A percentile compares a stretch with the other conserved stretches of the same genome.
phyloP scores from a whole-genome alignment of 2,797 vertebrate genomes.

The Stomatorhinus walkeri region DNA sequence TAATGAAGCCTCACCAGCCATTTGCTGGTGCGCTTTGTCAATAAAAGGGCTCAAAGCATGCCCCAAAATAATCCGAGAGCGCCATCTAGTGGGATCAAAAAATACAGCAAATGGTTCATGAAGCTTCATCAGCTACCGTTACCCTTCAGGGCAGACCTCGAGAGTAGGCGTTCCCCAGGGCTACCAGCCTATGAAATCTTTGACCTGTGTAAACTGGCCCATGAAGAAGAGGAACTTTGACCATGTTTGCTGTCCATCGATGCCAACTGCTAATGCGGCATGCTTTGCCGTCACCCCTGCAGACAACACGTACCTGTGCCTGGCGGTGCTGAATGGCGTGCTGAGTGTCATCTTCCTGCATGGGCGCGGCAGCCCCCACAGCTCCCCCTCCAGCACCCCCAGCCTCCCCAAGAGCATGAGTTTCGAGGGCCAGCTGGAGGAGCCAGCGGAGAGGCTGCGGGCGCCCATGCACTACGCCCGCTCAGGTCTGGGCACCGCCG shows the following conservation, averaged over 20 bases:
- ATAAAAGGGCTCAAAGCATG: neutral
- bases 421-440: conserved; percentile 78
- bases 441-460: conserved; percentile 74
- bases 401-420: conserved; percentile 91
- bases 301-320: conserved; percentile 93
- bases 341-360: conserved; percentile 96
- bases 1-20: neutral
- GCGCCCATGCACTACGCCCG: conserved; percentile 94
- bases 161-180: neutral
- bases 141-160: neutral
- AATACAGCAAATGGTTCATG: neutral
- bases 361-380: conserved; percentile 87
- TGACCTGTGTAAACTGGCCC: neutral
- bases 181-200: neutral
- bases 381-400: conserved; percentile 86
- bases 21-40: neutral
- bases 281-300: neutral
- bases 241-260: neutral
- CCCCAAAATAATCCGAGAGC: neutral
- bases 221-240: neutral
- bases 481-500: conserved; percentile 84
- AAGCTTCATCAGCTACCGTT: neutral
- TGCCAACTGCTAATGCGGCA: neutral
- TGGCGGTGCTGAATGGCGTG: conserved; percentile 87
- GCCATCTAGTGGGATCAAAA: neutral